Base-by-base conservation (phyloP, 2,888 invertebrate species). In the Matsumyia berberina region DNA sequence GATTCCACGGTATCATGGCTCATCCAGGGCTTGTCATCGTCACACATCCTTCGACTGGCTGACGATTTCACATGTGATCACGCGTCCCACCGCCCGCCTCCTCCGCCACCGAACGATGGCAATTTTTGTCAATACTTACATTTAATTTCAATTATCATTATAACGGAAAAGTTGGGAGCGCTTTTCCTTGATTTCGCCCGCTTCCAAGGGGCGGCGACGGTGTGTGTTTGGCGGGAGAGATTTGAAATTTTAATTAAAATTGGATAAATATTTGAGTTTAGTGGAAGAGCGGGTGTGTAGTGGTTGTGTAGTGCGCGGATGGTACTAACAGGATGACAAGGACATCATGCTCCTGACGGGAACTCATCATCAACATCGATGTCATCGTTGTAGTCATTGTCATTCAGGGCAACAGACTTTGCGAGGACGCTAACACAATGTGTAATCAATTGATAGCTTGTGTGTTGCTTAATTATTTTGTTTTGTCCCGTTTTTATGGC, bases 241-340 rank as follows among this genome's bases (percentile, higher is more conserved):
- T 86, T 86, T 86, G 86, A 86, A 86, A 86, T 86, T 86, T 86
- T 86, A 86, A 86, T 86, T 86, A 86, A 86, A 86, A 86, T 86
- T 77, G 77, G 66, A 77, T 73, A 86, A 86, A 86, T 86, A 86
- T 86, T 86, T 86, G 81, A 77, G 62, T 74, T 80, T 76, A 58
- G 74, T 72, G 37, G 17, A 24, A 33, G 31, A 42, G 66, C 37
- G 57, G n/a, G 46, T 60, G 46, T 60, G 35, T 31, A 49, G 73
- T 55, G 64, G 24, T 19, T 64, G 9, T 57, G 24, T 33, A 44
- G 57, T 69, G 69, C 46, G 19, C 42, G 3, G 33, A 24, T n/a
- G 69, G 60, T 49, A 51, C 49, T 55, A 17, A 53, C 67, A 29
- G 35, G 67, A 51, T 66, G 58, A n/a, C 72, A 78, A 37, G 62